These are phyloP conservation scores for Celastrina argiolus DNA, from an alignment of 2,888 invertebrate species.

Conservation along the genomic window DNA sequence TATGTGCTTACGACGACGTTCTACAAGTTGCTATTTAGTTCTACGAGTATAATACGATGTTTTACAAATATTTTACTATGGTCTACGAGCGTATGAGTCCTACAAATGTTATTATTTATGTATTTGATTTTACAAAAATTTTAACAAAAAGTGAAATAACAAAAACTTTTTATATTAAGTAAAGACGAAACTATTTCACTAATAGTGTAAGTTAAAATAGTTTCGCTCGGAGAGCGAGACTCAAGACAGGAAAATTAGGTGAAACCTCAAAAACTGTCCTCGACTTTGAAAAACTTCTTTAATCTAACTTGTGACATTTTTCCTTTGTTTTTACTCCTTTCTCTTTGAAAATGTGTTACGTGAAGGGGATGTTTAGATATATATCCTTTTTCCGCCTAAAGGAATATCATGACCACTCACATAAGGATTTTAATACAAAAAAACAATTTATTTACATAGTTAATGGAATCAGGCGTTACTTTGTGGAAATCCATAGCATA, in stretches of 20 bases:
- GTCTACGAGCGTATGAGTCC: not conserved
- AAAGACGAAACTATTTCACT: not conserved
- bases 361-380: not conserved
- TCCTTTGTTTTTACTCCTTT: conserved; percentile 24
- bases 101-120: not conserved
- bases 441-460: too few species aligned
- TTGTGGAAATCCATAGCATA: too few species aligned
- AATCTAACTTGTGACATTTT: conserved; percentile 59
- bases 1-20: too few species aligned
- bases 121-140: not conserved
- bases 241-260: conserved; percentile 21
- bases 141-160: conserved; percentile 5
- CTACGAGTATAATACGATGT: not conserved
- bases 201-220: conserved; percentile 12
- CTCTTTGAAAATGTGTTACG: not conserved
- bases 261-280: conserved; percentile 26
- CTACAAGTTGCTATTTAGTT: too few species aligned
- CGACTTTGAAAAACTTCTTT: conserved; percentile 49
- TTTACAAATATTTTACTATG: not conserved
- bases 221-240: not conserved
- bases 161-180: conserved; percentile 8
- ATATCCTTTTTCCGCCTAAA: not conserved
- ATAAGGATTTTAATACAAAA: too few species aligned
- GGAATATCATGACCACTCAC: not conserved
- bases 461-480: too few species aligned